Evolutionary conservation across 2,888 invertebrate species (phyloP).

Genomic region (Tiliacea aurago): DNA sequence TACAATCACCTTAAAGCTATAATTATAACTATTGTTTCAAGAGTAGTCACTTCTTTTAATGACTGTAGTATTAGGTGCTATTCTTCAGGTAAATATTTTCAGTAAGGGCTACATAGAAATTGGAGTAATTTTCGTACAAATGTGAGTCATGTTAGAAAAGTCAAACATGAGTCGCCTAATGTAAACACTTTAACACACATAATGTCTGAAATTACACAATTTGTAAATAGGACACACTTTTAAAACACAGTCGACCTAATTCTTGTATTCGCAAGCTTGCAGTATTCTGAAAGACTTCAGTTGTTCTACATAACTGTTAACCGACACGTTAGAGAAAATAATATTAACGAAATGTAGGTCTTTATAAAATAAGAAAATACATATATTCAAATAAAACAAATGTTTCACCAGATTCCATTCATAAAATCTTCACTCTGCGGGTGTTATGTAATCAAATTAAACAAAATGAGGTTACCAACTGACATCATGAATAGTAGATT

Average conservation of each 20-base stretch:
- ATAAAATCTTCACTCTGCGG: slow-evolving; percentile 78
- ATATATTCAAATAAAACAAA: slow-evolving; percentile 76
- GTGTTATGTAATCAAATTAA: slow-evolving; percentile 82
- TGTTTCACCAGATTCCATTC: slow-evolving; percentile 79
- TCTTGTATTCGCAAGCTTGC: slow-evolving; percentile 68
- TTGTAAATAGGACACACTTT: slow-evolving; percentile 65
- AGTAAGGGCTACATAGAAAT: slow-evolving; percentile 8
- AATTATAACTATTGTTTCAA: slow-evolving; percentile 20
- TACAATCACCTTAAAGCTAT: slow-evolving; percentile 26
- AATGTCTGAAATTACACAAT: slow-evolving; percentile 70
- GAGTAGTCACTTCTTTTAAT: neutral
- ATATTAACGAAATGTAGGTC: slow-evolving; percentile 79
- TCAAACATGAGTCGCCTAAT: slow-evolving; percentile 38
- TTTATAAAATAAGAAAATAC: slow-evolving; percentile 77
- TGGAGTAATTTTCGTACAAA: slow-evolving; percentile 7
- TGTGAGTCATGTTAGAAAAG: slow-evolving; percentile 36
- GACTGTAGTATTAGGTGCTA: neutral
- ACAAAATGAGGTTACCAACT: slow-evolving; percentile 78
- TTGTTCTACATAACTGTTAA: slow-evolving; percentile 73
- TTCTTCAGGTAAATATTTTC: neutral
- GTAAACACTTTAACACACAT: slow-evolving; percentile 59
- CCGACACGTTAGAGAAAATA: slow-evolving; percentile 72
- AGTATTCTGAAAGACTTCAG: slow-evolving; percentile 68
- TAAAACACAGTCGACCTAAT: slow-evolving; percentile 69
- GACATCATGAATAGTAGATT: slow-evolving; percentile 71